Evolutionary conservation across 2,113 vertebrate species (phyloP).

Genomic region (Sterrhoptilus dennistouni): DNA sequence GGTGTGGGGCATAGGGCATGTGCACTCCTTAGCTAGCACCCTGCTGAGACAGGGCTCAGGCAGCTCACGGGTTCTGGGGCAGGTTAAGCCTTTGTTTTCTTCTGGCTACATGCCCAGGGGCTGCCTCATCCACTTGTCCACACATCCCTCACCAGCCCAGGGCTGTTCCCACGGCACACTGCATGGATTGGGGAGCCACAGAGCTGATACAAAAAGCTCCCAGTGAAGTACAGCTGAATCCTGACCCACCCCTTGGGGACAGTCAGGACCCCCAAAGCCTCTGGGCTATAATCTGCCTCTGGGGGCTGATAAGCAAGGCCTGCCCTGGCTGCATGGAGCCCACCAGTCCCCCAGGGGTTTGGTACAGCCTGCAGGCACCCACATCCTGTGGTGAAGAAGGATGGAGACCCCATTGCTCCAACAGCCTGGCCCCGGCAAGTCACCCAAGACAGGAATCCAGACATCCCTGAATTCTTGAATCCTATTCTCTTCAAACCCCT

Average conservation of each 20-base stretch:
- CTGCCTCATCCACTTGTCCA: background rate
- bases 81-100: background rate
- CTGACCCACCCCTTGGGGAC: background rate
- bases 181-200: rapidly evolving
- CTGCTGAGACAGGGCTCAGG: rapidly evolving
- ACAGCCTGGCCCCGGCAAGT: rapidly evolving
- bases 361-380: background rate
- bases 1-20: rapidly evolving
- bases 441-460: background rate
- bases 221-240: background rate
- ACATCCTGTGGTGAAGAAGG: background rate
- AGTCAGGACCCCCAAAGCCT: background rate
- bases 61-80: background rate
- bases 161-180: background rate
- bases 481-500: background rate
- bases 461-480: background rate
- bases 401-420: background rate
- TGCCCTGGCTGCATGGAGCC: background rate
- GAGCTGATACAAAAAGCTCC: rapidly evolving
- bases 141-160: background rate
- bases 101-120: background rate
- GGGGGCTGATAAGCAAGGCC: background rate
- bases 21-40: background rate
- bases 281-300: background rate
- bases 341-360: background rate